Base-by-base conservation (phyloP, 2,888 invertebrate genomes). In the Hypomecis punctinalis region DNA sequence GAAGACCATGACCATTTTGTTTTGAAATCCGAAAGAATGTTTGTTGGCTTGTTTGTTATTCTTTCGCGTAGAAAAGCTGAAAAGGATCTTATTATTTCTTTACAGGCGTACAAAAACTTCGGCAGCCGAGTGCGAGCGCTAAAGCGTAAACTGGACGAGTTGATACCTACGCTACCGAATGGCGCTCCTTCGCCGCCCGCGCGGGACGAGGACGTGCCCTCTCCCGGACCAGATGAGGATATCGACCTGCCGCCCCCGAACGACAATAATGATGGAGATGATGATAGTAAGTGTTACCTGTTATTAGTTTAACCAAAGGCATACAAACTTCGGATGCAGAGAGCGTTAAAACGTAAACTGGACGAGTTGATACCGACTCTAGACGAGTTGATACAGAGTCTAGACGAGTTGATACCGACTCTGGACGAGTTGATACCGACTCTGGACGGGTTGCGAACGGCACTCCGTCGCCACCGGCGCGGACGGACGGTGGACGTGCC, bases 101-200 rank as follows among this genome's bases (percentile, higher is more conserved):
- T 48, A 11, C 81, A 98, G 98, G 99, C 99, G 1, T 99, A 99
- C 84, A 97, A 97, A 89, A 98, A 97, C 85, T 99, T 98, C 90
- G 98, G 98, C 0, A 95, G 96, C 10, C 94, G 98, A 66, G 97
- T 99, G 0, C 96, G 97, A 78, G 95, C 95, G 58, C 94, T 98
- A 54, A 97, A 98, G 83, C 96, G 96, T 59, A 97, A 97, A 81
- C 88, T 98, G 23, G 97, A 97, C 74, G 98, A 98, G 76, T 91
- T 97, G 65, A 94, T 95, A 73, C 95, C 96, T 13, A 95, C 95
- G 6, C 85, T 98, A 62, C 94, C 95, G 0, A 83, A 74, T 13
- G 84, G 88, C 0, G 87, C 85, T 7, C 96, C 96, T 0, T 91
- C 92, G 0, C 91, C 93, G 0, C 90, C 96, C 5, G 95, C 95